Evolutionary conservation across 2,113 vertebrate genomes (phyloP).

Genomic region (Herpetotheres cachinnans): DNA sequence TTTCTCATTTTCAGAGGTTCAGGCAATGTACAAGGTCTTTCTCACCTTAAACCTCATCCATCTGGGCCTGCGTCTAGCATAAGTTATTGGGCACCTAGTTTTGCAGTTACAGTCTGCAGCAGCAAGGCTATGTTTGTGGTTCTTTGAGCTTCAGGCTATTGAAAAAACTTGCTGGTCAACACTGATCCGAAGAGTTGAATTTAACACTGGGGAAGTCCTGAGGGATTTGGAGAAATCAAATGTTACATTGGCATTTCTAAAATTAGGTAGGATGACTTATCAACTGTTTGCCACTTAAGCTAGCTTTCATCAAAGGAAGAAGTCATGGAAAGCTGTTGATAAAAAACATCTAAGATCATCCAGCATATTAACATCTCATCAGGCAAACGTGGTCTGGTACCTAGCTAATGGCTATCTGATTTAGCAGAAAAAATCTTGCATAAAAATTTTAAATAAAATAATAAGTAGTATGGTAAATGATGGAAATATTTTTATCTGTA

Average conservation of each 20-base stretch:
- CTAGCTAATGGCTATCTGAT: background rate
- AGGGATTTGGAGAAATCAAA: background rate
- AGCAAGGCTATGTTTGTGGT: background rate
- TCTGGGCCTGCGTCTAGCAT: rapidly evolving
- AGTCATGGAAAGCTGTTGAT: background rate
- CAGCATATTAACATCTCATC: background rate
- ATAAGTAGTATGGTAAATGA: background rate
- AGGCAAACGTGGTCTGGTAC: background rate
- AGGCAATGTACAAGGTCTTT: background rate
- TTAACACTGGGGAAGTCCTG: background rate
- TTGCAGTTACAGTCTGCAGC: background rate
- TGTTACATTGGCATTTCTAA: background rate
- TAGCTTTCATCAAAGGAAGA: background rate
- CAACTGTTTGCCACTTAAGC: background rate
- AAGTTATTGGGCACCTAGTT: rapidly evolving
- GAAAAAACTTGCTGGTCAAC: background rate
- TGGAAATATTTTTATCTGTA: background rate
- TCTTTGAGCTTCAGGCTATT: background rate
- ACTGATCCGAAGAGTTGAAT: background rate
- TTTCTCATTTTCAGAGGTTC: background rate
- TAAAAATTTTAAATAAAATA: background rate
- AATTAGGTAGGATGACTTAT: background rate
- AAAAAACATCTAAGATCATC: background rate
- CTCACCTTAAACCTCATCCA: background rate
- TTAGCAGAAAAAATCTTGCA: background rate